A percentile compares a stretch with the other conserved stretches of the same genome.
These are phyloP conservation scores for Anas platyrhynchos DNA, from an alignment of 2,113 vertebrate genomes.

Conservation along the genomic window DNA sequence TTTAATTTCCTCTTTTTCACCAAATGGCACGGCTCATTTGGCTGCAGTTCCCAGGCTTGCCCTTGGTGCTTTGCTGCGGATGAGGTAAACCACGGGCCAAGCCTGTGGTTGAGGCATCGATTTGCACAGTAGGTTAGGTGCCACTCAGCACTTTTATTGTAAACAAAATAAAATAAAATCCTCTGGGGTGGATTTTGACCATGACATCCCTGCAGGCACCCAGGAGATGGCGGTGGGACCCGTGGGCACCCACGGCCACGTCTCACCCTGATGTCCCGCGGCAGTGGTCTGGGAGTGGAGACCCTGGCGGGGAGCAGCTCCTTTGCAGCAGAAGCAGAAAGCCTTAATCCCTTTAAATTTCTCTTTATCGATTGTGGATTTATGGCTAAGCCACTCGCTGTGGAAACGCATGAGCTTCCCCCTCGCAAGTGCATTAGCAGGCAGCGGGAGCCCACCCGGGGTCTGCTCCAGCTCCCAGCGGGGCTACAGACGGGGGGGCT, in stretches of 20 bases:
- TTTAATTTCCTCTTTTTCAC: neutral
- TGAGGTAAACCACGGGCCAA: neutral
- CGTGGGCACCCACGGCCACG: accelerated
- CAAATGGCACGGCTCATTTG: neutral
- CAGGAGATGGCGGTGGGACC: accelerated
- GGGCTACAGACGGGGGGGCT: too few relatives aligned
- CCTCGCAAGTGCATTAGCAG: neutral
- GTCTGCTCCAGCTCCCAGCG: neutral
- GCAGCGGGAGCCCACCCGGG: neutral
- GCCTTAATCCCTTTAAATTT: conserved; percentile 68
- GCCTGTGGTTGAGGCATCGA: accelerated
- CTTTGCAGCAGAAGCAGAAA: neutral
- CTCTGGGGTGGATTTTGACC: neutral
- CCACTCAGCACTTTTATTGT: neutral
- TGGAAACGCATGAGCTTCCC: conserved; percentile 18
- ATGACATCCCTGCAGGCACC: neutral
- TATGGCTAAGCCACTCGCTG: conserved; percentile 30
- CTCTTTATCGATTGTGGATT: conserved; percentile 58
- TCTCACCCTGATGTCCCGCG: neutral
- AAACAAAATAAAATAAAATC: neutral
- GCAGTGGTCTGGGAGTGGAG: neutral
- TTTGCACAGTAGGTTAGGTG: neutral
- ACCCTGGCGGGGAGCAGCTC: neutral
- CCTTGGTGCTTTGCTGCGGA: neutral
- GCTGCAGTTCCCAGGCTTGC: neutral